Percentiles rank a stretch among this genome's conserved stretches.
Evolutionary conservation across 2,113 vertebrate genomes (phyloP).

Genomic region (Ondatra zibethicus): DNA sequence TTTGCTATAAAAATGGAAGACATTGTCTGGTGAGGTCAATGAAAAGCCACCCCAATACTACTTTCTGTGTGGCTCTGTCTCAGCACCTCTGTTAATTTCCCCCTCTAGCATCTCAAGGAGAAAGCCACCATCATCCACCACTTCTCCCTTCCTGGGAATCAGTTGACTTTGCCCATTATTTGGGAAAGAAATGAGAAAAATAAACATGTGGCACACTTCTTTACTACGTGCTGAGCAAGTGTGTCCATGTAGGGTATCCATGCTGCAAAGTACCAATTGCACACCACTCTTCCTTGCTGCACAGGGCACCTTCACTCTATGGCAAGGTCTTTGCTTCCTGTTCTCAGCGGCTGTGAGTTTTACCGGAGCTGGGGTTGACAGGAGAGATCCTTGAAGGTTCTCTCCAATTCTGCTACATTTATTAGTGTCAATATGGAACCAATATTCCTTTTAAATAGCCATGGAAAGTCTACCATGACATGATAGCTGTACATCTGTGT

Average conservation of each 20-base stretch:
- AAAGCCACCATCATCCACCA: not conserved
- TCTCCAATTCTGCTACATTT: not conserved
- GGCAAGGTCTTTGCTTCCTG: not conserved
- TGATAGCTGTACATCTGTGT: not conserved
- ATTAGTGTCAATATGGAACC: not conserved
- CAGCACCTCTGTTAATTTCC: not conserved
- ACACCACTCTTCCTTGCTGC: not conserved
- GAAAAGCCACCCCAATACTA: rapidly evolving
- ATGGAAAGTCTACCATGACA: not conserved
- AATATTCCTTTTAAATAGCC: not conserved
- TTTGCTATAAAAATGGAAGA: not conserved
- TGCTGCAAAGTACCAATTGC: not conserved
- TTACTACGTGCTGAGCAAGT: not conserved
- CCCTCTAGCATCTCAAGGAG: not conserved
- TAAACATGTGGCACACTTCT: not conserved
- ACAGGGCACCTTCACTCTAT: not conserved
- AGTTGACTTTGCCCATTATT: not conserved
- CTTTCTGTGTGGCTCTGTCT: not conserved
- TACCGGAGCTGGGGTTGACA: not conserved
- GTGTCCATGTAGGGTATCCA: not conserved
- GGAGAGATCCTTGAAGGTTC: not conserved
- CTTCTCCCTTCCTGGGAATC: not conserved
- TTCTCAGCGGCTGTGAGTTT: not conserved
- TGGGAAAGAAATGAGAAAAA: not conserved
- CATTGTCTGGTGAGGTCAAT: not conserved